phyloP scores from a whole-genome alignment of 2,797 vertebrate genomes.

The Dendrocincla tyrannina region DNA sequence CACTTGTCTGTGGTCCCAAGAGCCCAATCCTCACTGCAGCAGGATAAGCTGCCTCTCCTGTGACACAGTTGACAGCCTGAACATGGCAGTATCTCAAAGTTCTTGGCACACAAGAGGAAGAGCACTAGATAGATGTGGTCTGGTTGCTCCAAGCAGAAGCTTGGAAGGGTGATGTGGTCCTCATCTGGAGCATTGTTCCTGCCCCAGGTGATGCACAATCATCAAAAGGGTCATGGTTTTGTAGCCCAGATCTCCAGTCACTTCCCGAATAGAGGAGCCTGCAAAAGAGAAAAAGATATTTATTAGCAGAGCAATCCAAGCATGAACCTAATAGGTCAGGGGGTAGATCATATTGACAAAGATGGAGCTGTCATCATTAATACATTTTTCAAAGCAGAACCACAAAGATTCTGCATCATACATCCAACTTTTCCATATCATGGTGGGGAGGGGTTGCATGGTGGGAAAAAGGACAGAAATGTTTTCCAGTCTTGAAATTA shows the following conservation, averaged over 20 bases:
- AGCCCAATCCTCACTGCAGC: neutral
- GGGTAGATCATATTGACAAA: neutral
- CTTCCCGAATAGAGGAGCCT: neutral
- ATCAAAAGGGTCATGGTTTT: neutral
- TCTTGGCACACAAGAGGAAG: neutral
- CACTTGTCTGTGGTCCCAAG: neutral
- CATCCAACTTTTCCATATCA: neutral
- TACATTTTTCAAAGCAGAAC: neutral
- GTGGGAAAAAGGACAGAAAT: neutral
- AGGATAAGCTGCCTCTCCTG: neutral
- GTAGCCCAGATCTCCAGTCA: neutral
- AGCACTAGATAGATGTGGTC: neutral
- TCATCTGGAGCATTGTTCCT: neutral
- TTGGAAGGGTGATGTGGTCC: accelerated
- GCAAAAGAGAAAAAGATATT: neutral
- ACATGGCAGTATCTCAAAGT: neutral
- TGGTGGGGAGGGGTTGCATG: neutral
- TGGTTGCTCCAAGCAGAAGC: neutral
- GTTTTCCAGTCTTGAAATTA: neutral
- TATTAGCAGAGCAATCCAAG: neutral
- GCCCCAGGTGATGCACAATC: neutral
- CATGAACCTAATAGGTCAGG: neutral
- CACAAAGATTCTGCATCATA: neutral
- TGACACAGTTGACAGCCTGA: neutral
- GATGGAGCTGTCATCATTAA: neutral